Conservation (phyloP, 1,140 invertebrate species). For the Lasioglossum baleicum region DNA sequence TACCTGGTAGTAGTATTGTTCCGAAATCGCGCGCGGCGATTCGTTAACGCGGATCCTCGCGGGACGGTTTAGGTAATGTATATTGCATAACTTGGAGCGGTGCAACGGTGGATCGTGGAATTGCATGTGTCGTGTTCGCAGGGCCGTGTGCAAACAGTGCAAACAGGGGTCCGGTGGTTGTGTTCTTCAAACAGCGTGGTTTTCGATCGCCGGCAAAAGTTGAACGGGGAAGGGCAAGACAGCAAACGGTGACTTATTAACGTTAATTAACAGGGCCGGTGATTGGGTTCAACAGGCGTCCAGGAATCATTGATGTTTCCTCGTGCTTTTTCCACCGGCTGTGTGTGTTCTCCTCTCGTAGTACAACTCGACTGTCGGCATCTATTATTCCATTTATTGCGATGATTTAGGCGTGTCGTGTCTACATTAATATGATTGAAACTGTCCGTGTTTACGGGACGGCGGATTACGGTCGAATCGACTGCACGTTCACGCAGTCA, state of each 20-base stretch:
- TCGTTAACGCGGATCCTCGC: conserved; percentile 26
- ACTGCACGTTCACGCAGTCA: conserved; percentile 37
- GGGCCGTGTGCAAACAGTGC: too few relatives aligned
- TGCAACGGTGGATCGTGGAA: background rate
- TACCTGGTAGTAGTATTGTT: background rate
- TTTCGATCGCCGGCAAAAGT: background rate
- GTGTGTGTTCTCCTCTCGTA: too few relatives aligned
- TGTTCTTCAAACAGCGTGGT: too few relatives aligned
- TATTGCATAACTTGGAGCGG: conserved; percentile 17
- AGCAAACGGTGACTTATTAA: conserved; percentile 20
- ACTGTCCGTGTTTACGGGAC: conserved; percentile 34
- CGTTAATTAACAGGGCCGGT: conserved; percentile 28
- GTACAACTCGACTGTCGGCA: background rate
- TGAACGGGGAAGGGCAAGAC: background rate
- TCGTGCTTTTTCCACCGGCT: too few relatives aligned
- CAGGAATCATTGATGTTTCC: too few relatives aligned
- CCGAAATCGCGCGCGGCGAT: conserved; percentile 5
- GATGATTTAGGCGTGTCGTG: conserved; percentile 30
- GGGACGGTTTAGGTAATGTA: conserved; percentile 35
- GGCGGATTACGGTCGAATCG: conserved; percentile 40
- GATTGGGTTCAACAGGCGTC: conserved; percentile 4
- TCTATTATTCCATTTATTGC: conserved; percentile 41
- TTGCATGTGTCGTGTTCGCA: background rate
- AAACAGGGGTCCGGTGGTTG: background rate
- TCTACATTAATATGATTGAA: conserved; percentile 42